These are phyloP conservation scores for Charadrius vociferus DNA, from an alignment of 2,113 vertebrate species.

Conservation along the genomic window DNA sequence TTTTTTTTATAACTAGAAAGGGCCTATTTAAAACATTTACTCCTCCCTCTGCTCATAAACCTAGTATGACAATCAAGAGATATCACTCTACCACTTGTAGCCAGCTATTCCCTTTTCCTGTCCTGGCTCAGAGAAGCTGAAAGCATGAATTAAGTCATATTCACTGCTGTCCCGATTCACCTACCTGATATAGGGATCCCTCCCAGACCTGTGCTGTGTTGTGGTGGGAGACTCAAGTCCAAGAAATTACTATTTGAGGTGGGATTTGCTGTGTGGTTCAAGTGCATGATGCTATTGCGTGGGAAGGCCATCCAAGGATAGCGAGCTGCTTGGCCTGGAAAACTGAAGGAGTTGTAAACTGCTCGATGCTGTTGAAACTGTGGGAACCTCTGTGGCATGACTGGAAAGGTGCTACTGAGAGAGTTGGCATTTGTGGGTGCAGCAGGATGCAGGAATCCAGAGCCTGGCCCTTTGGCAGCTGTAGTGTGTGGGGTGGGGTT, in stretches of 20 bases:
- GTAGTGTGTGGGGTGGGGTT: slow-evolving; percentile 83
- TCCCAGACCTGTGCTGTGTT: slow-evolving; percentile 97
- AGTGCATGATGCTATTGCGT: slow-evolving; percentile 95
- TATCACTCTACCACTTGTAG: background rate
- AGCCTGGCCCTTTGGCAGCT: slow-evolving; percentile 84
- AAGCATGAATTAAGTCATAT: slow-evolving; percentile 48
- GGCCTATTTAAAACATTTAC: background rate
- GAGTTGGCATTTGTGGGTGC: slow-evolving; percentile 84
- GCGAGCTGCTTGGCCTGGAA: slow-evolving; percentile 89
- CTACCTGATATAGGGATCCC: slow-evolving; percentile 98
- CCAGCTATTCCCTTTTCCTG: slow-evolving; percentile 24
- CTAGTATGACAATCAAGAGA: background rate
- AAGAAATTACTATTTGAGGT: slow-evolving; percentile 97
- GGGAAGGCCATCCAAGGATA: slow-evolving; percentile 96
- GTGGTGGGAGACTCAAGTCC: slow-evolving; percentile 95
- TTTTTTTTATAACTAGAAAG: background rate
- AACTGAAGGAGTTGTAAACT: slow-evolving; percentile 95
- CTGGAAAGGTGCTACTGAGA: slow-evolving; percentile 87
- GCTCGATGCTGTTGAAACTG: slow-evolving; percentile 96
- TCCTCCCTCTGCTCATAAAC: background rate
- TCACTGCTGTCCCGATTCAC: slow-evolving; percentile 52
- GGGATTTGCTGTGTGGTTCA: slow-evolving; percentile 92
- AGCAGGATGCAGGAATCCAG: slow-evolving; percentile 83
- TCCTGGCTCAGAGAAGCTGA: slow-evolving; percentile 45
- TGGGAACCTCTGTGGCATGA: slow-evolving; percentile 90